Evolutionary conservation across 2,797 vertebrate species (phyloP), one percentile per base, ranked within the genome.

Genomic region (Ctenopoma kingsleyae): DNA sequence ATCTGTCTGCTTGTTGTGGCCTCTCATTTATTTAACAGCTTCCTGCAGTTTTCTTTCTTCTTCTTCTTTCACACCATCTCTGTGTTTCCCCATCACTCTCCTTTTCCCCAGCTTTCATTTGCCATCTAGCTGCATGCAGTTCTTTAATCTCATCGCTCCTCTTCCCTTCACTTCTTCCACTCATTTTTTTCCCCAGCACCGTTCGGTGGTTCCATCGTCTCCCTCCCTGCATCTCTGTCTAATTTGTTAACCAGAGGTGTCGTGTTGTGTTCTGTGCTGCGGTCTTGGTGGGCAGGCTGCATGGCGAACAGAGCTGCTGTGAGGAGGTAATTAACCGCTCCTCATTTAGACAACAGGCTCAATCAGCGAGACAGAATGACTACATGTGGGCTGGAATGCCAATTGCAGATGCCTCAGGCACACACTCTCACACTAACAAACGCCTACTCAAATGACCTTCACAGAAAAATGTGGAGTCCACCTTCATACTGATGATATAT

Each of bases 331-430:
- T 90, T 85, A 90, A 84, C 68, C 36, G 48, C 82, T 84, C 66
- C 79, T 85, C 82, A 80, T 89, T 85, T 80, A 85, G 81, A 89
- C 87, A 87, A 87, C 85, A 84, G 85, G 78, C 84, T 85, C 89
- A 87, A 88, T 87, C 89, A 89, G 78, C 6, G 8, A 76, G 71
- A 82, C 82, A 80, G 32, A 79, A 74, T 80, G 77, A 74, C 79
- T 63, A 69, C 80, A 80, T 58, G 76, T 67, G 71, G 79, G 57
- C 69, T 70, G 44, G 82, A 81, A 85, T 85, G 64, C 48, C 72
- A 83, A 83, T 70, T 52, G 59, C 47, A 32, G 56, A 72, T 51
- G 60, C 63, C 50, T 62, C 44, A 30, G 41, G 32, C 64, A 17
- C 36, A 47, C 46, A 30, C 46, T 47, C 44, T 30, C 16, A 22